These are phyloP conservation scores for Microchirus variegatus DNA, from an alignment of 2,797 vertebrate genomes.

Conservation along the genomic window DNA sequence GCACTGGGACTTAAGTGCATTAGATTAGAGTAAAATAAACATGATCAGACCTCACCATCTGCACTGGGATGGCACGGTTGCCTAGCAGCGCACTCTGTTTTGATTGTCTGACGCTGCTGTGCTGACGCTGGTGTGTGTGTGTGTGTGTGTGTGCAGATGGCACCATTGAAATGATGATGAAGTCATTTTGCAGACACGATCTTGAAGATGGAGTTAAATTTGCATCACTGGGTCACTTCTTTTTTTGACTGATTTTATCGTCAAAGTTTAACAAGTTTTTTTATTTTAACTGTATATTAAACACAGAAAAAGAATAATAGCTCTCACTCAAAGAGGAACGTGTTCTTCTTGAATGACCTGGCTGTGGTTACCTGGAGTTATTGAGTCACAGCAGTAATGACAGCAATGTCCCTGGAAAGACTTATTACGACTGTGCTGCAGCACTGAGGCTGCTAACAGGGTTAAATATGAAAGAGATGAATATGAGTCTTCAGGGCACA, in stretches of 20 bases:
- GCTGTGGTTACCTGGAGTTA: slow-evolving; percentile 45
- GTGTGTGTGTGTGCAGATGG: slow-evolving; percentile 57
- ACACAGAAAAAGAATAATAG: too few species aligned
- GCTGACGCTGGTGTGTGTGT: slow-evolving; percentile 55
- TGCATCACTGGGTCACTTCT: slow-evolving; percentile 1
- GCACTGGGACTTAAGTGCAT: slow-evolving; percentile 70
- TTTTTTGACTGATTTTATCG: neutral
- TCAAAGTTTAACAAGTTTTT: neutral
- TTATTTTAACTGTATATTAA: too few species aligned
- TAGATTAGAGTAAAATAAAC: slow-evolving; percentile 79
- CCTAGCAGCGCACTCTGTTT: slow-evolving; percentile 70
- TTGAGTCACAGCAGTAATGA: slow-evolving; percentile 61
- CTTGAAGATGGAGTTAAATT: slow-evolving; percentile 26
- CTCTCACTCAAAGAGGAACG: neutral
- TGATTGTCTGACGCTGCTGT: slow-evolving; percentile 58
- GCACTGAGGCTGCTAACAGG: slow-evolving; percentile 54
- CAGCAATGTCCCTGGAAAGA: slow-evolving; percentile 67
- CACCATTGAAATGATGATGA: slow-evolving; percentile 54
- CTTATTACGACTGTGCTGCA: slow-evolving; percentile 38
- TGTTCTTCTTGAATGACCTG: neutral
- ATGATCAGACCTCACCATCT: slow-evolving; percentile 76
- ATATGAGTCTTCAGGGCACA: slow-evolving; percentile 46
- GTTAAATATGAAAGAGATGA: slow-evolving; percentile 61
- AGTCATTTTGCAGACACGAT: slow-evolving; percentile 50
- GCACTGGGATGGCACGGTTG: slow-evolving; percentile 74